phyloP scores from a whole-genome alignment of 1,140 invertebrate species.

The Amyelois transitella region DNA sequence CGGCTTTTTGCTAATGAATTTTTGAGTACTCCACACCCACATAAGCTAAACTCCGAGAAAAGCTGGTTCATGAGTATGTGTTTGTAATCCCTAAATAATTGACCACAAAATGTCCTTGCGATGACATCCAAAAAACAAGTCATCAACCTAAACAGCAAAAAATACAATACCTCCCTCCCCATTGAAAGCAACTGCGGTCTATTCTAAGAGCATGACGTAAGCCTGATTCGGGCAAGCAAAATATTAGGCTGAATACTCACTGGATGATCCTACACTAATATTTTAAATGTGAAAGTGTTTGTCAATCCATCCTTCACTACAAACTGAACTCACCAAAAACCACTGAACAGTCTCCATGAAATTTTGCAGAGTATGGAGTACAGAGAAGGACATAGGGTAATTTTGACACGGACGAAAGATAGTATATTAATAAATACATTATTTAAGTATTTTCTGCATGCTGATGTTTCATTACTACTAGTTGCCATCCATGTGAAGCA shows the following conservation, averaged over 20 bases:
- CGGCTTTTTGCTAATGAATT: too few species aligned
- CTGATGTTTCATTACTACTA: too few species aligned
- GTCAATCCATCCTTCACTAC: neutral
- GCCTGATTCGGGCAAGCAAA: constrained; percentile 14
- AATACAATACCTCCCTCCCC: constrained; percentile 51
- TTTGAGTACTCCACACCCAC: too few species aligned
- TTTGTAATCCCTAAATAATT: constrained; percentile 13
- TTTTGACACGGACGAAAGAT: too few species aligned
- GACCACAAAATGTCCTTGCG: constrained; percentile 42
- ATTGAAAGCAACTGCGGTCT: constrained; percentile 52
- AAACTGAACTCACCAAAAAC: too few species aligned
- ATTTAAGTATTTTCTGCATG: too few species aligned
- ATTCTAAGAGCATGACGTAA: constrained; percentile 61
- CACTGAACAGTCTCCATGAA: too few species aligned
- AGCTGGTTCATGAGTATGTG: neutral
- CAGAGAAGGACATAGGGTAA: too few species aligned
- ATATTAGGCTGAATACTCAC: constrained; percentile 1
- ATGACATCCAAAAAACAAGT: constrained; percentile 60
- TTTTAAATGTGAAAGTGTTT: neutral
- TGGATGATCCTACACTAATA: neutral
- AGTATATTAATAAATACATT: too few species aligned
- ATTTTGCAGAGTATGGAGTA: too few species aligned
- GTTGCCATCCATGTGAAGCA: too few species aligned
- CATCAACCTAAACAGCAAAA: constrained; percentile 59
- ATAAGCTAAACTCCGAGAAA: too few species aligned